Evolutionary conservation across 2,797 vertebrate genomes (phyloP), one percentile per base, ranked within the genome.

Genomic region (Sparidentex hasta): DNA sequence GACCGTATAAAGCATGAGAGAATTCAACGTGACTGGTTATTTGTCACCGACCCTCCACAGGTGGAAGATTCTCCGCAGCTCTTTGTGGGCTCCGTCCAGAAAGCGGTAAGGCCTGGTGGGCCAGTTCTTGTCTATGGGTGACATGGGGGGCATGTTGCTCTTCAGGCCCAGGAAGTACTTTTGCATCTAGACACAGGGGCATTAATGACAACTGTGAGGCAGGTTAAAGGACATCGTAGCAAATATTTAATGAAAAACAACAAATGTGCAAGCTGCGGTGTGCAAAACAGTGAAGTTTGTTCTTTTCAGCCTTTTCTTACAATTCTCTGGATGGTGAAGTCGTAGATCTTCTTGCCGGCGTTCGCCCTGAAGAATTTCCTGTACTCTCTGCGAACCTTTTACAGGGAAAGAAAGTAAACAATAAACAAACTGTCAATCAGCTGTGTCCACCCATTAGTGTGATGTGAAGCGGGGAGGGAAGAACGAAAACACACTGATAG

Each of bases 341-440:
- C 94, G 81, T 98, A 98, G 84, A 99, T 99, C 96, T 98, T 99
- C 94, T 95, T 98, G 81, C 98, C 98, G 17, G 98, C 98, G 68
- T 98, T 97, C 75, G 97, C 97, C 93, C 98, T 96, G 94, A 99
- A 99, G 95, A 97, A 99, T 85, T 99, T 99, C 75, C 98, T 95
- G 94, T 99, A 99, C 50, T 99, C 97, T 89, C 97, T 96, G 76
- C 98, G 97, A 51, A 99, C 98, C 98, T 99, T 92, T 78, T 81
- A 83, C 87, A 78, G 50, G 44, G 72, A 56, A 74, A 67, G 12
- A 5, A 33, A 27, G 65, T 81, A 75, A 81, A 76, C 27, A 85
- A 86, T 73, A 68, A 72, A 41, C 72, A 67, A 50, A 52, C 20
- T 46, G 72, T 88, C 61, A 76, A 74, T 89, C 41, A 81, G 11